These are phyloP conservation scores for Myiagra hebetior DNA, from an alignment of 2,113 vertebrate genomes.

Conservation along the genomic window DNA sequence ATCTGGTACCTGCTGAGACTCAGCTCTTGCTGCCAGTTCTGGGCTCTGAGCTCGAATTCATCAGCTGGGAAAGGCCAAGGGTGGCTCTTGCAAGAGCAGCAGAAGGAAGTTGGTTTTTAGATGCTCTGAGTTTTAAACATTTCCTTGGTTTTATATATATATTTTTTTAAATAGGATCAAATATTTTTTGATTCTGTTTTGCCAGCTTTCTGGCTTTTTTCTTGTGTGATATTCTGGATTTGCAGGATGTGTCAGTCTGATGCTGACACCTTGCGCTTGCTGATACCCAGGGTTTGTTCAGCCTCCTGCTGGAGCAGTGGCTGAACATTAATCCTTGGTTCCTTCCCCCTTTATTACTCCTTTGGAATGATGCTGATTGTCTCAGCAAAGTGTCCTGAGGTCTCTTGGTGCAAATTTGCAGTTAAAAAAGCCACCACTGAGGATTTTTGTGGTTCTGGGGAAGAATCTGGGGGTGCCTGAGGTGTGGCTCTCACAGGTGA, in stretches of 20 bases:
- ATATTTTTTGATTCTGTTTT: not conserved
- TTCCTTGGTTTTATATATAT: not conserved
- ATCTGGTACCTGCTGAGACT: not conserved
- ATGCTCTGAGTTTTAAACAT: not conserved
- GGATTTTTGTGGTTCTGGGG: not conserved
- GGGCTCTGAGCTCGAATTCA: not conserved
- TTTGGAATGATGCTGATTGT: not conserved
- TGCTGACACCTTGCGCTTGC: not conserved
- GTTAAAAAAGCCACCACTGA: rapidly evolving
- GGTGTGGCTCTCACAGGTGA: not conserved
- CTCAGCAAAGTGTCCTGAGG: not conserved
- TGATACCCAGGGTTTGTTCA: not conserved
- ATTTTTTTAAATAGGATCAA: not conserved
- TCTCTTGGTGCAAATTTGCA: not conserved
- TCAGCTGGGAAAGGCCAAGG: not conserved
- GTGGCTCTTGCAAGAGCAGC: not conserved
- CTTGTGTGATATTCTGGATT: not conserved
- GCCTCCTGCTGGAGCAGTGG: not conserved
- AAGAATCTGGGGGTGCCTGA: no score
- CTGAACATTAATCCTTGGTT: not conserved
- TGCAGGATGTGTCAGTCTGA: not conserved
- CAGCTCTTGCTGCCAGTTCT: not conserved
- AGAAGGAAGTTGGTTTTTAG: not conserved
- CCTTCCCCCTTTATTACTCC: not conserved
- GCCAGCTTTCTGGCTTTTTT: not conserved